Conservation (phyloP, 2,113 vertebrate species). For the Tauraco erythrolophus region DNA sequence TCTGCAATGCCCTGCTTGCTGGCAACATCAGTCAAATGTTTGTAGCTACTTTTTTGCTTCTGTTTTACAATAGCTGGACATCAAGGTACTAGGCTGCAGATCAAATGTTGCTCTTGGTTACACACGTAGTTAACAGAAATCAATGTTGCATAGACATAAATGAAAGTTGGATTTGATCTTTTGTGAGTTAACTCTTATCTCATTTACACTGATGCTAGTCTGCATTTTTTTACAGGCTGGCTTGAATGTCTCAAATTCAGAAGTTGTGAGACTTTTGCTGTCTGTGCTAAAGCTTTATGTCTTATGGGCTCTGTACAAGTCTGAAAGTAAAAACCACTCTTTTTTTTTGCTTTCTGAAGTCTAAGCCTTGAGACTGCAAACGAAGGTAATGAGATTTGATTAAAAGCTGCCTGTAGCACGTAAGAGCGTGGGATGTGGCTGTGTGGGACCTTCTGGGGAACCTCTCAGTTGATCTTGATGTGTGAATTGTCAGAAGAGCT, state of each 20-base stretch:
- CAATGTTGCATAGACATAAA: not conserved
- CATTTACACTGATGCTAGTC: not conserved
- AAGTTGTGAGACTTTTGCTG: not conserved
- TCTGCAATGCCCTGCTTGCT: not conserved
- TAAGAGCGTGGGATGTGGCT: not conserved
- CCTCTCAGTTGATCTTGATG: not conserved
- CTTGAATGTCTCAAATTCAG: not conserved
- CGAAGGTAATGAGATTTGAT: not conserved
- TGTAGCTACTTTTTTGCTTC: slow-evolving; percentile 7
- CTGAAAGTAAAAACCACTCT: not conserved
- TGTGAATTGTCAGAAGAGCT: slow-evolving; percentile 32
- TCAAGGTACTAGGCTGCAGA: slow-evolving; percentile 16
- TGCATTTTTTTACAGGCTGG: not conserved
- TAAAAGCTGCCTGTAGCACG: not conserved
- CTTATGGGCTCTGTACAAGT: not conserved
- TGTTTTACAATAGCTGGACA: slow-evolving; percentile 25
- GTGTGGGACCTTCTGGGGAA: not conserved
- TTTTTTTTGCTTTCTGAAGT: not conserved
- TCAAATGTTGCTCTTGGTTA: slow-evolving; percentile 58
- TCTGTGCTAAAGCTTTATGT: not conserved
- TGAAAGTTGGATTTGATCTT: slow-evolving; percentile 37
- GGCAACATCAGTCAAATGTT: slow-evolving; percentile 33
- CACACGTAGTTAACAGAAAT: slow-evolving; percentile 41
- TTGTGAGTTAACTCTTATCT: not conserved
- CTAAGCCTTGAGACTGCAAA: not conserved